Percentiles rank a stretch among this genome's conserved stretches.
These are phyloP conservation scores for Tethya wilhelma DNA, from an alignment of 37 sponge, comb jelly and placozoan genomes.

Conservation along the genomic window DNA sequence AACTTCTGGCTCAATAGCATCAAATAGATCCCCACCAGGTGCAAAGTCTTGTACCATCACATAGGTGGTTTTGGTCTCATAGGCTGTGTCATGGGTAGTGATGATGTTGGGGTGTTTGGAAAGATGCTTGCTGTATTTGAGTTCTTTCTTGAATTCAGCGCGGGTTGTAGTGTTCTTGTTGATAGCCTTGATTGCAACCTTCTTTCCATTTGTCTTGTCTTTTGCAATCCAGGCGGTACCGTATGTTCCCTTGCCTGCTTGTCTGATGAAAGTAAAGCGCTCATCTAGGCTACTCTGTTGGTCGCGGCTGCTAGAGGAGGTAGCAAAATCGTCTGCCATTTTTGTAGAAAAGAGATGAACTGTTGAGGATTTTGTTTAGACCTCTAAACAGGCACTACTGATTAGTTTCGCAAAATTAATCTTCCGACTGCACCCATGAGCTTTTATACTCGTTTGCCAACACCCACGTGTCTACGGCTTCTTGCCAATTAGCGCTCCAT, in stretches of 20 bases:
- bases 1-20: constrained; percentile 90
- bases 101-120: constrained; percentile 84
- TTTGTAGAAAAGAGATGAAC: too few relatives aligned
- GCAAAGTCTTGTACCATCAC: constrained; percentile 94
- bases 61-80: constrained; percentile 86
- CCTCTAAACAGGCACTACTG: too few relatives aligned
- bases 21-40: constrained; percentile 92
- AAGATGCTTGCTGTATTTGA: constrained; percentile 85
- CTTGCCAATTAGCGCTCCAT: too few relatives aligned
- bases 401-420: too few relatives aligned
- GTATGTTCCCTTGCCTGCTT: constrained; percentile 89
- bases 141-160: constrained; percentile 85
- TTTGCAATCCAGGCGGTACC: constrained; percentile 90
- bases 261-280: constrained; percentile 74
- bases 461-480: too few relatives aligned
- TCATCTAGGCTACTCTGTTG: constrained; percentile 82
- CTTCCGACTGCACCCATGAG: too few relatives aligned
- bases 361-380: too few relatives aligned
- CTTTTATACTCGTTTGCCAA: too few relatives aligned
- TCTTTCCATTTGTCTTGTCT: constrained; percentile 55
- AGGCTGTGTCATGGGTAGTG: constrained; percentile 81
- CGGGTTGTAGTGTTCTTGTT: constrained; percentile 70
- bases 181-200: constrained; percentile 87
- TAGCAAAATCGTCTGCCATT: too few relatives aligned
- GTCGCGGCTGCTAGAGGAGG: too few relatives aligned